Evolutionary conservation across 2,888 invertebrate species (phyloP), one percentile per base, ranked within the genome.

Genomic region (Parnassius apollo): DNA sequence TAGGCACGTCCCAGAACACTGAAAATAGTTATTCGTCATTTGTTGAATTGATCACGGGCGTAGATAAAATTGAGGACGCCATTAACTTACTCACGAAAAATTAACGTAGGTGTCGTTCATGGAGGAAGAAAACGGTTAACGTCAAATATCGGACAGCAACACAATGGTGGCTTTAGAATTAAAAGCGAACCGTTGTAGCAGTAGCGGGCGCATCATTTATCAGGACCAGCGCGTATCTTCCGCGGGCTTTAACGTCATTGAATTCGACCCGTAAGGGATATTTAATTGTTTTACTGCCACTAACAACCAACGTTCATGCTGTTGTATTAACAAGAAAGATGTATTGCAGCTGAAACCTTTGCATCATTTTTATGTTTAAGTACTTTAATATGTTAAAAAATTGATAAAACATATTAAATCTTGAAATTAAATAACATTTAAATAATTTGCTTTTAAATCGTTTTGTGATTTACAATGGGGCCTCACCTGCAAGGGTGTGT

Each of bases 101-200:
- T 70, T 75, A 78, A 78, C 78, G 85, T 84, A 83, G 83, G 86
- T 82, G 85, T 82, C 73, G 72, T 75, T 76, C 7, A 75, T 68
- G 70, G 57, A 48, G 59, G 77, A 80, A 86, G 82, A 78, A 82
- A 88, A 84, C 81, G 80, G 82, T 81, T 77, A 75, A 81, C 76
- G 87, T 88, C 88, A 88, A 87, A 87, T 85, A 85, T 82, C 72
- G 77, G 86, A 85, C 81, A 78, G 75, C 75, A 76, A 88, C 86
- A 91, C 89, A 91, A 91, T 89, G 80, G 84, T 82, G 75, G 78
- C 70, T 75, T 69, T 81, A 83, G 86, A 84, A 86, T 90, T 91
- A 91, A 91, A 91, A 91, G 91, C 89, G 82, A 91, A 89, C 82
- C 83, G 82, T 72, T 91, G 91, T 91, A 85, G 81, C 84, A 78